Evolutionary conservation across 37 sponge, comb jelly and placozoan genomes (phyloP).

Genomic region (Agelas oroides): DNA sequence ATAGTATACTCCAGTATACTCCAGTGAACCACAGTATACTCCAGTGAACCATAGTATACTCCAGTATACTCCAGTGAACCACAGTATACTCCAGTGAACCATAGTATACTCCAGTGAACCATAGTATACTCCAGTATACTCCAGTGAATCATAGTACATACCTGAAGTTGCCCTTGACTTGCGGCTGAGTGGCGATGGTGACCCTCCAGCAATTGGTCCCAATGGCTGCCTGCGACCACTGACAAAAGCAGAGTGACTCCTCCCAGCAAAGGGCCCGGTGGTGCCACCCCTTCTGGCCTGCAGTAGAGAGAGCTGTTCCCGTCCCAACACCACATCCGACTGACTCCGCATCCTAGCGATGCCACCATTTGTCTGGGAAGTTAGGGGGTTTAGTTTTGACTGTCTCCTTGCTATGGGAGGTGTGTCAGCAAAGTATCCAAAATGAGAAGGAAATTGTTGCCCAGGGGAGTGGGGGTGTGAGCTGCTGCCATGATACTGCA

Average conservation of each 20-base stretch:
- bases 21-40: not conserved
- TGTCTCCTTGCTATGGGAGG: not conserved
- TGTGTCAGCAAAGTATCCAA: not conserved
- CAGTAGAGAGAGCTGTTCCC: too few species aligned
- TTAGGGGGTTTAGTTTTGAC: not conserved
- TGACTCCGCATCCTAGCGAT: not conserved
- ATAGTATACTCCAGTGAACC: too few species aligned
- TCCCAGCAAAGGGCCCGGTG: not conserved
- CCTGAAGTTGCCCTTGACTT: conserved; percentile 33
- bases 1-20: too few species aligned
- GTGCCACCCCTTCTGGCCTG: too few species aligned
- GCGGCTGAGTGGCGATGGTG: conserved; percentile 13
- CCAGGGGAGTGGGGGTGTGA: too few species aligned
- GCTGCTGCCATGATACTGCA: too few species aligned
- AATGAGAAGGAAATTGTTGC: too few species aligned
- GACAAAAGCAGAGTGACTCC: not conserved
- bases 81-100: not conserved
- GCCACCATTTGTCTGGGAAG: not conserved
- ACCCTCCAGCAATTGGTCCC: not conserved
- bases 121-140: too few species aligned
- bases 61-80: not conserved
- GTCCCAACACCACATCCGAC: not conserved
- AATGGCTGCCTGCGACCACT: too few species aligned
- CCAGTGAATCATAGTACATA: not conserved
- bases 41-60: not conserved